Evolutionary conservation across 2,888 invertebrate species (phyloP).

Genomic region (Monoplex corrugatus): DNA sequence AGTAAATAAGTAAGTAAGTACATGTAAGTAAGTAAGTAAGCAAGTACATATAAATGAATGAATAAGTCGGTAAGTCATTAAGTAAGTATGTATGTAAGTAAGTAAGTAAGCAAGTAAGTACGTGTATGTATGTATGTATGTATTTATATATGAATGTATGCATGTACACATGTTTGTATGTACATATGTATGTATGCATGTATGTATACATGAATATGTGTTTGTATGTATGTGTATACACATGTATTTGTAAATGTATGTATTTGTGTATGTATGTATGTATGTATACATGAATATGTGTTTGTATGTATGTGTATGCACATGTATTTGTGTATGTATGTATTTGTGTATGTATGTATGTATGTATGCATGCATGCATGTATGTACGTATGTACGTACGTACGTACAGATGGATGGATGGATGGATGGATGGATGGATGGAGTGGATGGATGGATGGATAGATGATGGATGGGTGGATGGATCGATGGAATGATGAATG

Average conservation of each 20-base stretch:
- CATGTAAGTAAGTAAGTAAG: too few relatives aligned
- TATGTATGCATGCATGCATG: neutral
- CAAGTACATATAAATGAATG: too few relatives aligned
- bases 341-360: neutral
- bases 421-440: neutral
- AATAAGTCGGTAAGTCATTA: too few relatives aligned
- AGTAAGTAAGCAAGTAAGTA: too few relatives aligned
- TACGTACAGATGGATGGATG: neutral
- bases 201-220: neutral
- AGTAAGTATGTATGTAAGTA: too few relatives aligned
- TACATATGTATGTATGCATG: too few relatives aligned
- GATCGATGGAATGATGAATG: neutral
- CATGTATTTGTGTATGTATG: too few relatives aligned
- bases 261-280: neutral
- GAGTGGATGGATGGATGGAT: neutral
- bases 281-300: neutral
- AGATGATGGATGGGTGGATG: neutral
- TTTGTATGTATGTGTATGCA: neutral
- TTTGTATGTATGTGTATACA: neutral
- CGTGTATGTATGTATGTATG: neutral
- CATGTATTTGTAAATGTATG: too few relatives aligned
- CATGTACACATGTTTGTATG: neutral
- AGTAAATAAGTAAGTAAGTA: too few relatives aligned
- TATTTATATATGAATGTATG: neutral
- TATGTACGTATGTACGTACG: too few relatives aligned